phyloP scores from a whole-genome alignment of 2,113 vertebrate genomes.

The Bubo bubo region DNA sequence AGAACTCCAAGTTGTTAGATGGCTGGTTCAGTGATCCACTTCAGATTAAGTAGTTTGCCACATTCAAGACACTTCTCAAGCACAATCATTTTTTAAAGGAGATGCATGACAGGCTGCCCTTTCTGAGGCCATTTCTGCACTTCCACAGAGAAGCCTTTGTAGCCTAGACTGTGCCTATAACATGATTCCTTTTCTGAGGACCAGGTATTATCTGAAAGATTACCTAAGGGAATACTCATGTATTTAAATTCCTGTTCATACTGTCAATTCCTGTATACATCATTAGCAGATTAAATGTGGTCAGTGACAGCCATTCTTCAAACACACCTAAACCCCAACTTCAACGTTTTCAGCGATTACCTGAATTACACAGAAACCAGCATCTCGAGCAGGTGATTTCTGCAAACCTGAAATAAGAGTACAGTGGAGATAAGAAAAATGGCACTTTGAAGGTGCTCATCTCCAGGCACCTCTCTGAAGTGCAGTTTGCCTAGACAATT shows the following conservation, averaged over 20 bases:
- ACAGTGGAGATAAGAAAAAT: background rate
- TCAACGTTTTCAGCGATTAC: background rate
- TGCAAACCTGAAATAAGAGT: background rate
- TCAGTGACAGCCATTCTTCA: background rate
- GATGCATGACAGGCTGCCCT: background rate
- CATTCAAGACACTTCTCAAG: background rate
- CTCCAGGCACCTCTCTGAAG: background rate
- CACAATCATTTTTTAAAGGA: background rate
- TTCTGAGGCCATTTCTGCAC: background rate
- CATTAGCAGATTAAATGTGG: background rate
- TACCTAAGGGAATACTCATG: background rate
- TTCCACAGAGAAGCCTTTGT: background rate
- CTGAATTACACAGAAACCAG: background rate
- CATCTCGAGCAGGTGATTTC: background rate
- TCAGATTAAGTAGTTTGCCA: background rate
- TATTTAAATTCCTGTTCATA: background rate
- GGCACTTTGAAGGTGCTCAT: background rate
- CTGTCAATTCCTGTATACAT: background rate
- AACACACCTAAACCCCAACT: background rate
- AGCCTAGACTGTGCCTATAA: background rate
- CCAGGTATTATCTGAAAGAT: background rate
- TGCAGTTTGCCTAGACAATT: background rate
- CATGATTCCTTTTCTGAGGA: background rate
- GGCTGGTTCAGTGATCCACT: background rate
- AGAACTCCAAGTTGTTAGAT: background rate